Percentiles rank a stretch among this genome's conserved stretches.
Conservation (phyloP, 2,797 vertebrate genomes). For the Mus minutoides region DNA sequence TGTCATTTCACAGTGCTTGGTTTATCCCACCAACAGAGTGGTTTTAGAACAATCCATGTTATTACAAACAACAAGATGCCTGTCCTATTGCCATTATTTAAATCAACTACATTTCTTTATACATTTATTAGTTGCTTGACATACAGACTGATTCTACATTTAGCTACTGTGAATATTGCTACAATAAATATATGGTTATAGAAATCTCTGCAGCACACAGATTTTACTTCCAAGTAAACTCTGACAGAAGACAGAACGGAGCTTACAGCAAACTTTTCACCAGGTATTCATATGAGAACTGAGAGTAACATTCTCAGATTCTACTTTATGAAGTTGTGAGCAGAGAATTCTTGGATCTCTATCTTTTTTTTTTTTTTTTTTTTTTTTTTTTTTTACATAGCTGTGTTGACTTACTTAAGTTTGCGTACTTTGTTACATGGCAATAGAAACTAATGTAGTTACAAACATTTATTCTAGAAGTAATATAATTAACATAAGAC, state of each 20-base stretch:
- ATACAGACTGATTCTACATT: neutral
- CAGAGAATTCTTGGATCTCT: neutral
- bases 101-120: neutral
- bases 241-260: neutral
- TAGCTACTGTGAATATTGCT: neutral
- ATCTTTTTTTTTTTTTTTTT: no score
- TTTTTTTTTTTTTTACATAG: neutral
- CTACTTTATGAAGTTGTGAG: neutral
- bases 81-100: neutral
- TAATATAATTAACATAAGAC: constrained; percentile 37
- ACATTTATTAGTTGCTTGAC: neutral
- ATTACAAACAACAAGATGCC: neutral
- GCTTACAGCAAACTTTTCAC: neutral
- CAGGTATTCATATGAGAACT: neutral
- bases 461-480: neutral
- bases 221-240: neutral
- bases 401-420: neutral
- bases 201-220: neutral
- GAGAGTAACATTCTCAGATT: neutral
- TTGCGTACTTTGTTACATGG: neutral
- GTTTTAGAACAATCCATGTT: neutral
- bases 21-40: neutral
- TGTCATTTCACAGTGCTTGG: neutral
- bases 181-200: neutral
- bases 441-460: neutral